Conservation (phyloP, 2,113 vertebrate genomes). For the Actenoides hombroni region DNA sequence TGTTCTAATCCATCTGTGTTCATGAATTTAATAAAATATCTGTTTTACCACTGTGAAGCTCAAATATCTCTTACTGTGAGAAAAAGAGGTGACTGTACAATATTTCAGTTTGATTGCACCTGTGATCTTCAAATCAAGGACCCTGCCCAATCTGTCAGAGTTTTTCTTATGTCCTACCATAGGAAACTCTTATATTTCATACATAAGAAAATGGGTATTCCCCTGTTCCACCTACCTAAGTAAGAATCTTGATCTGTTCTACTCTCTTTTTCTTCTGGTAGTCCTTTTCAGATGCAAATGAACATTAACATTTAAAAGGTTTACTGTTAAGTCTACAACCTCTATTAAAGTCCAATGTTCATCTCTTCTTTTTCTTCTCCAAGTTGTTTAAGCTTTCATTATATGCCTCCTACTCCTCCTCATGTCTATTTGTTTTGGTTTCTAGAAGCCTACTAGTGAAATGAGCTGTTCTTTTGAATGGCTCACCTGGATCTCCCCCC, state of each 20-base stretch:
- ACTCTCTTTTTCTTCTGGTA: not conserved
- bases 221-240: not conserved
- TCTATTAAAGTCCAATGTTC: not conserved
- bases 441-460: not conserved
- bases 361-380: not conserved
- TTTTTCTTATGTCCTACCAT: not conserved
- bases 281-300: conserved; percentile 9
- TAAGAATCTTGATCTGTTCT: not conserved
- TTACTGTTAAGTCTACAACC: not conserved
- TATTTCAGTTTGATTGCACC: not conserved
- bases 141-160: not conserved
- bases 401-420: not conserved
- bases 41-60: not conserved
- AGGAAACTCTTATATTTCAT: not conserved
- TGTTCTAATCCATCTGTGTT: not conserved
- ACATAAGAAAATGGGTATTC: not conserved
- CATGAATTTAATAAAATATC: not conserved
- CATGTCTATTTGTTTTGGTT: not conserved
- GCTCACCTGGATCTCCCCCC: not conserved
- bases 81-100: not conserved
- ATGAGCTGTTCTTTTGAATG: not conserved
- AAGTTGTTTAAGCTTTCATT: not conserved
- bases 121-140: conserved; percentile 4
- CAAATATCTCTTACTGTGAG: not conserved
- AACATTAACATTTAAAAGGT: not conserved